Evolutionary conservation across 2,888 invertebrate genomes (phyloP).

Genomic region (Ophioninae sp.): DNA sequence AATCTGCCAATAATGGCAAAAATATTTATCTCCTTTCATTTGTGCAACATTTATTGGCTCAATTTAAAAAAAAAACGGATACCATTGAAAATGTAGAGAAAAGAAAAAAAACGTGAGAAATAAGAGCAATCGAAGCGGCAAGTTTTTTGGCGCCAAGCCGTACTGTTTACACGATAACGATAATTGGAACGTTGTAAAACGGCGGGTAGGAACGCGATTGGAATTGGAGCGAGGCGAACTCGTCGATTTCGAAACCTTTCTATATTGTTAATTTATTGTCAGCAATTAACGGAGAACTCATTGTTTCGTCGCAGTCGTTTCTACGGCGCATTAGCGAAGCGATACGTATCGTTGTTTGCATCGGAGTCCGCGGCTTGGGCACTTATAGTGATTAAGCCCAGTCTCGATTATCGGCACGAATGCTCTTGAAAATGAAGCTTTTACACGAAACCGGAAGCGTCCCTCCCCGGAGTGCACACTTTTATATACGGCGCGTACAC

Average conservation of each 20-base stretch:
- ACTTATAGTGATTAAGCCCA: conserved; percentile 22
- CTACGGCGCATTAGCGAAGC: conserved; percentile 1
- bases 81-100: background rate
- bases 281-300: conserved; percentile 1
- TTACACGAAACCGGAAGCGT: background rate
- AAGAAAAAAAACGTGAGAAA: background rate
- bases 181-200: background rate
- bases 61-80: background rate
- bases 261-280: conserved; percentile 10
- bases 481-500: background rate
- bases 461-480: background rate
- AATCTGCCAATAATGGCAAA: background rate
- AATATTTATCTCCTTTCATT: background rate
- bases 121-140: background rate
- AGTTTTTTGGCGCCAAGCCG: background rate
- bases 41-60: background rate
- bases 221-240: conserved; percentile 1
- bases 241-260: conserved; percentile 11
- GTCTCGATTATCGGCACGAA: conserved; percentile 19
- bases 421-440: conserved; percentile 25
- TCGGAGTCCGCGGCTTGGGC: conserved; percentile 1
- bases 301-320: conserved; percentile 1
- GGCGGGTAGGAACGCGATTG: background rate
- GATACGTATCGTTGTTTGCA: conserved; percentile 17
- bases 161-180: background rate